Percentiles rank a stretch among this genome's conserved stretches.
Evolutionary conservation across 2,113 vertebrate genomes (phyloP).

Genomic region (Oxyura jamaicensis): DNA sequence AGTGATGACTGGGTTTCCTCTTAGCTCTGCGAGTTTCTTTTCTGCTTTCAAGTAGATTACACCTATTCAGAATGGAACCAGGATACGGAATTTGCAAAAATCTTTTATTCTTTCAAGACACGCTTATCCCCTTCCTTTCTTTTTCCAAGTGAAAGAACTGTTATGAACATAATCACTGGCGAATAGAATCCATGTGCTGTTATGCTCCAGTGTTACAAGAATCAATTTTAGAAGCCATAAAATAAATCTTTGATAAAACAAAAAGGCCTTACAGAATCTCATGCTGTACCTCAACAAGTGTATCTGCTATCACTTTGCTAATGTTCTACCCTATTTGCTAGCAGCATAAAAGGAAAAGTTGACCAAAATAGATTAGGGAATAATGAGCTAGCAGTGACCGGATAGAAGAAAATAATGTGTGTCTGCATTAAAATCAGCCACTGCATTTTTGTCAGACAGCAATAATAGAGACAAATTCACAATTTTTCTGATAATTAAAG

Average conservation of each 20-base stretch:
- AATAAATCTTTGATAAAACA: not conserved
- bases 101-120: not conserved
- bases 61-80: not conserved
- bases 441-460: not conserved
- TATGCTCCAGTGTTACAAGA: not conserved
- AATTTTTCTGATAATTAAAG: not conserved
- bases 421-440: not conserved
- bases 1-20: conserved; percentile 29
- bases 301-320: not conserved
- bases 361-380: not conserved
- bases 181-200: not conserved
- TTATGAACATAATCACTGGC: not conserved
- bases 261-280: not conserved
- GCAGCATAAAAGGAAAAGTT: not conserved
- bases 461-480: not conserved
- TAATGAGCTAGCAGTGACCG: not conserved
- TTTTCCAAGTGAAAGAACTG: not conserved
- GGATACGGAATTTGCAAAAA: not conserved
- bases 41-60: not conserved
- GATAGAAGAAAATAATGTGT: not conserved
- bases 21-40: conserved; percentile 16
- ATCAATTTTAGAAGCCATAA: not conserved
- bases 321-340: not conserved
- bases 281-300: not conserved
- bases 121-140: not conserved